Base-by-base conservation (phyloP, 2,113 vertebrate genomes). In the Myiozetetes cayanensis region DNA sequence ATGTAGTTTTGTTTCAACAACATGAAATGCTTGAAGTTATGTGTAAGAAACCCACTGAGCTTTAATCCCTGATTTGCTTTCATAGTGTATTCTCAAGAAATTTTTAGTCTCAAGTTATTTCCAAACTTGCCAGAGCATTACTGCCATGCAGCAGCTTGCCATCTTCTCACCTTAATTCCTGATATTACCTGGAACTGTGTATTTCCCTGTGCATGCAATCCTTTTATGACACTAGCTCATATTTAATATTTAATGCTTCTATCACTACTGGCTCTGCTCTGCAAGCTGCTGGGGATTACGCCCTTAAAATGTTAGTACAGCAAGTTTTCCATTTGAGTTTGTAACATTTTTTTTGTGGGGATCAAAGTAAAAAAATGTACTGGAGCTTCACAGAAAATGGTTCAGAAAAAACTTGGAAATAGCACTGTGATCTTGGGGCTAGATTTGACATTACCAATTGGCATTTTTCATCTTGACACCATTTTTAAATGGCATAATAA, bases 231-330 rank as follows among this genome's bases (percentile, higher is more conserved):
- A 70, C 52, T 62, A 56, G 10, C 12, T 31, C 3, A 3, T 77
- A 47, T 72, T 88, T 87, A 79, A 68, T 89, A 81, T 76, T 96
- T 94, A 72, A 71, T 83, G 33, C 19, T 82, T 85, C 66, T 76
- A 63, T 65, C 30, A 47, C 81, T 76, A 53, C 62, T 65, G 30
- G 5, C 1, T 9, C 16, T 82, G 25, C 53, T 93, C 59, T 91
- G 62, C 75, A 85, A 47, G 17, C 47, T 85, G 39, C 50, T 78
- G 35, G 14, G 65, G 30, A 72, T 87, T 89, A 43, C 6, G 81
- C 21, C 27, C 28, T 66, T 87, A 65, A 75, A 78, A 65, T 70
- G 15, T 87, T 67, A 85, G 27, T 35, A 55, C 9, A 67, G 28
- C 0, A 3, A 58, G 11, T 77, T 73, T 90, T 12, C 23, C 20